phyloP scores from a whole-genome alignment of 1,140 invertebrate genomes.

The Calosoma granatense region DNA sequence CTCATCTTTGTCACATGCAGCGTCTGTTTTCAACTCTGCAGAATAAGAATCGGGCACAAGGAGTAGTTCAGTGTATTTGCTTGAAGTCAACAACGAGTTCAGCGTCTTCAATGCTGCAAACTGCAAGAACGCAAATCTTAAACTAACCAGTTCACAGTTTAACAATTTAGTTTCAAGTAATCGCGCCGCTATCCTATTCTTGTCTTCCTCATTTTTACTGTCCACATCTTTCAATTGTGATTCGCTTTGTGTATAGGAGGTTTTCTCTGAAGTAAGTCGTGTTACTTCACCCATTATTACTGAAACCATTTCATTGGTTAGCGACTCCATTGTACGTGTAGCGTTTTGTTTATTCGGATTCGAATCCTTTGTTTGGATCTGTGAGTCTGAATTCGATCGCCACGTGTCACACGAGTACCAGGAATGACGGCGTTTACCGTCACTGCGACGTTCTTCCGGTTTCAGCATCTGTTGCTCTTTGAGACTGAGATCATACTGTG shows the following conservation, averaged over 20 bases:
- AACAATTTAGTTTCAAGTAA: conserved; percentile 31
- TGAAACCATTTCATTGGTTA: conserved; percentile 42
- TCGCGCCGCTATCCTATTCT: conserved; percentile 16
- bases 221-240: conserved; percentile 12
- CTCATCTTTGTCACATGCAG: background rate
- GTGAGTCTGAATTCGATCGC: conserved; percentile 27
- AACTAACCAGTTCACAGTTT: conserved; percentile 33
- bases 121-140: conserved; percentile 43
- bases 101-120: conserved; percentile 48
- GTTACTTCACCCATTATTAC: conserved; percentile 42
- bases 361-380: conserved; percentile 19
- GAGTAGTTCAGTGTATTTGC: conserved; percentile 44
- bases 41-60: conserved; percentile 34
- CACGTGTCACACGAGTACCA: conserved; percentile 15
- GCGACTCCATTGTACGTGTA: conserved; percentile 35
- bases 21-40: conserved; percentile 1
- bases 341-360: conserved; percentile 12
- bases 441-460: conserved; percentile 15
- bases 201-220: conserved; percentile 15
- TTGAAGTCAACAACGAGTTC: conserved; percentile 38
- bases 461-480: conserved; percentile 26
- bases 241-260: conserved; percentile 16
- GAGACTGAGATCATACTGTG: conserved; percentile 22
- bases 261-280: conserved; percentile 27
- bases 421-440: conserved; percentile 13